Evolutionary conservation across 2,113 vertebrate species (phyloP), one percentile per base, ranked within the genome.

Genomic region (Donacobius atricapilla): DNA sequence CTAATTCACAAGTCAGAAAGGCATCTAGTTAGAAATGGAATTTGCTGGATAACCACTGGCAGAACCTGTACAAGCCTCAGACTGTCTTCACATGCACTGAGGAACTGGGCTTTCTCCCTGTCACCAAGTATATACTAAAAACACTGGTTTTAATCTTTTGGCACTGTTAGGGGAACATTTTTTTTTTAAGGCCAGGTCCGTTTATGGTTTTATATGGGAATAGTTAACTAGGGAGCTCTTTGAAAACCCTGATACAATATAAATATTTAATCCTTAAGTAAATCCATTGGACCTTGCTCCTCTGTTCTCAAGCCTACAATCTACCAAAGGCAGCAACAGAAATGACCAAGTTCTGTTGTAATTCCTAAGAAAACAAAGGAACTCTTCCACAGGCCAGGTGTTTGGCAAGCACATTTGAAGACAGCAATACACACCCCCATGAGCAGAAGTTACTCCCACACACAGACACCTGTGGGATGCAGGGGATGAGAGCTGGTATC

Each of bases 401-500:
- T 61, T 54, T 7, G 78, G 81, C 39, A 70, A 90, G 63, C 31
- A 40, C 22, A 42, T 47, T 61, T 0, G 1, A 58, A 82, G 39
- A 61, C 12, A 76, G 47, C 40, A 76, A 25, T 40, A 47, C 14
- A 68, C 24, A 40, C 3, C 3, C 7, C 5, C 40, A 50, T 17
- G n/a, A 90, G 47, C 66, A 80, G 30, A 90, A 35, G 40, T n/a
- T 65, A 45, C 31, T 25, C 14, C 61, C 64, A 37, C 1, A 2
- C 37, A 31, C 0, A 6, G 37, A 63, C 22, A 57, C 27, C n/a
- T 0, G 0, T 37, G 37, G 61, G 44, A 58, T 5, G 15, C 16
- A 71, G 27, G 21, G 25, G 16, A 31, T 80, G 24, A 77, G 17
- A 70, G n/a, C 11, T 50, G 33, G 3, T 27, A 37, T 35, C 24